These are phyloP conservation scores for Pachypanchax playfairii DNA, from an alignment of 2,113 vertebrate genomes.

Conservation along the genomic window DNA sequence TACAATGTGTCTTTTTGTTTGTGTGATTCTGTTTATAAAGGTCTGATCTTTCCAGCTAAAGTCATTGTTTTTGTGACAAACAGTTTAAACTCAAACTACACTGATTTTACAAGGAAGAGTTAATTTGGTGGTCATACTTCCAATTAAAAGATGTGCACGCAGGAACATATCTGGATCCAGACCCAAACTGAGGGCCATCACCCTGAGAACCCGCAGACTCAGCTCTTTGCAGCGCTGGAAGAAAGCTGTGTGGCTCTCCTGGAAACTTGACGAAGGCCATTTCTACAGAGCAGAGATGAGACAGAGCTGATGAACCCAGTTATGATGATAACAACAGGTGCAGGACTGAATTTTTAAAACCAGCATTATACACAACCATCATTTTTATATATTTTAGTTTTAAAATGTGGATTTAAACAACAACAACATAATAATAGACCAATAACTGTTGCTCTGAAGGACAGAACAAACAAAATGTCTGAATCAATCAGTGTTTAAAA, in stretches of 20 bases:
- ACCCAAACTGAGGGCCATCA: conserved; percentile 72
- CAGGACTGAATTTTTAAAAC: too few relatives aligned
- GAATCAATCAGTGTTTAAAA: too few relatives aligned
- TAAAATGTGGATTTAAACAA: too few relatives aligned
- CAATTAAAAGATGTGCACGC: conserved; percentile 62
- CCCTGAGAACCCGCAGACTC: conserved; percentile 65
- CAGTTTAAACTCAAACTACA: background rate
- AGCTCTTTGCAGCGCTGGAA: conserved; percentile 72
- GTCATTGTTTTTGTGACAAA: too few relatives aligned
- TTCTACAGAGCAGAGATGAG: conserved; percentile 49
- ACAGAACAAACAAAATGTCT: too few relatives aligned
- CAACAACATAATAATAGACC: background rate
- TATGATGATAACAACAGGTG: background rate
- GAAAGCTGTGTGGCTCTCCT: conserved; percentile 59
- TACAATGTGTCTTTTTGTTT: too few relatives aligned
- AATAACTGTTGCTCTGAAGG: too few relatives aligned
- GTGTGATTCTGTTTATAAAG: background rate
- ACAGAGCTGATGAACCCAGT: background rate
- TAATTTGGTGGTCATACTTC: conserved; percentile 50
- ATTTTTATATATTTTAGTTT: too few relatives aligned
- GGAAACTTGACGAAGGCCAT: conserved; percentile 72
- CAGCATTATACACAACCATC: background rate
- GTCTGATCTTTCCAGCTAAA: background rate
- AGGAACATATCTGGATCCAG: conserved; percentile 73
- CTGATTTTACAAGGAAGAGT: background rate